Percentiles rank a stretch among this genome's conserved stretches.
These are phyloP conservation scores for Rotaria magnacalcarata DNA, from an alignment of 2,888 invertebrate genomes.

Conservation along the genomic window DNA sequence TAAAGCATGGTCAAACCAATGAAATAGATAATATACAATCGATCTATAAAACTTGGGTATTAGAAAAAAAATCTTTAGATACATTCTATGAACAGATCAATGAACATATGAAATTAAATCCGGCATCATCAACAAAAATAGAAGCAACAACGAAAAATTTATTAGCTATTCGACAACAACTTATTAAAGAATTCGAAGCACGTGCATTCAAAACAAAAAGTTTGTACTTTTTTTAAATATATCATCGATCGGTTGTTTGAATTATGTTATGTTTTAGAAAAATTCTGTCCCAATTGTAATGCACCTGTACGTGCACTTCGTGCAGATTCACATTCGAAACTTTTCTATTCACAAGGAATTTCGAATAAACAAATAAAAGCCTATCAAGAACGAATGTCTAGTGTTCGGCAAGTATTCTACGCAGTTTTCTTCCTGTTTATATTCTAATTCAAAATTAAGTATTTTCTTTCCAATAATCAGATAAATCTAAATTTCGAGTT, in stretches of 20 bases:
- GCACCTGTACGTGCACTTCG: conserved; percentile 48
- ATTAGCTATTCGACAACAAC: background rate
- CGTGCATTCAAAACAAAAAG: conserved; percentile 7
- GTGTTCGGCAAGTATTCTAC: background rate
- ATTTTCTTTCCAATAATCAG: too few relatives aligned
- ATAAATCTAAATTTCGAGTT: too few relatives aligned
- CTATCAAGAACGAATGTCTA: conserved; percentile 1
- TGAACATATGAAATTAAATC: conserved; percentile 28
- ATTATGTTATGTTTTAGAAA: background rate
- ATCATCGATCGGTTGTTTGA: background rate
- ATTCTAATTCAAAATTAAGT: too few relatives aligned
- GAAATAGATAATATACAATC: background rate
- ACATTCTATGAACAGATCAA: conserved; percentile 28
- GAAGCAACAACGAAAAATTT: background rate
- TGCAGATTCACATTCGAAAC: conserved; percentile 50
- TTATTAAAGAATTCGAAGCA: conserved; percentile 11
- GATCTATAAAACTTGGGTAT: conserved; percentile 8
- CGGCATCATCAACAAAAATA: background rate
- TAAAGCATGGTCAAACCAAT: background rate
- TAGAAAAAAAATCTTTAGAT: conserved; percentile 26
- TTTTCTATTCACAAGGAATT: conserved; percentile 48
- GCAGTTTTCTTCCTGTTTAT: background rate
- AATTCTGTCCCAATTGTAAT: conserved; percentile 51
- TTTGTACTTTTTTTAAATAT: background rate
- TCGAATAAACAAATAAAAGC: conserved; percentile 38